Percentiles rank a stretch among this genome's conserved stretches.
phyloP scores from a whole-genome alignment of 2,797 vertebrate genomes.

The Amazona ochrocephala region DNA sequence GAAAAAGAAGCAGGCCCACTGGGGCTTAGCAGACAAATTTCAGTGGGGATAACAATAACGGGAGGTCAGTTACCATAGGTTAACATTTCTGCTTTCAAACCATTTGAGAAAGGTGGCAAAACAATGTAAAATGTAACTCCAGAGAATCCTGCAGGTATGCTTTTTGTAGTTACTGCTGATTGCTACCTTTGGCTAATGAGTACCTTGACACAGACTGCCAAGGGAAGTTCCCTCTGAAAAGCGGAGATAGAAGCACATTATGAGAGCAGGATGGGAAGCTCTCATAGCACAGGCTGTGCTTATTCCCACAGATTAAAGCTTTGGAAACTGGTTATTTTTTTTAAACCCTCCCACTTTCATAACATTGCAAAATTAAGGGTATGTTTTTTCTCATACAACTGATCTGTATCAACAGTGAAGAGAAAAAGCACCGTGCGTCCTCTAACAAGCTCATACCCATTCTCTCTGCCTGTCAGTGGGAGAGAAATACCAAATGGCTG shows the following conservation, averaged over 20 bases:
- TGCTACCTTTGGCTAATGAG: background rate
- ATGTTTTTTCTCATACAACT: background rate
- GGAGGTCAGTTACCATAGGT: background rate
- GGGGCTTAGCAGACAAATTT: background rate
- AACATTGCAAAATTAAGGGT: background rate
- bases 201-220: background rate
- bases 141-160: background rate
- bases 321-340: background rate
- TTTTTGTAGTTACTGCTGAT: background rate
- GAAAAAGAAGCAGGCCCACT: background rate
- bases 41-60: background rate
- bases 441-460: background rate
- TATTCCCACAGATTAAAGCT: background rate
- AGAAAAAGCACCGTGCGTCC: background rate
- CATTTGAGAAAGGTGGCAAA: background rate
- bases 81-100: background rate
- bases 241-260: background rate
- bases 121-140: background rate
- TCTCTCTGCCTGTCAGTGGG: slow-evolving; percentile 33
- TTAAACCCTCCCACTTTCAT: background rate
- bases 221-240: background rate
- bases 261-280: background rate
- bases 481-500: slow-evolving; percentile 54
- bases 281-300: background rate
- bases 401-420: background rate